These are phyloP conservation scores for Desoria tigrina DNA, from an alignment of 2,888 invertebrate genomes.

Conservation along the genomic window DNA sequence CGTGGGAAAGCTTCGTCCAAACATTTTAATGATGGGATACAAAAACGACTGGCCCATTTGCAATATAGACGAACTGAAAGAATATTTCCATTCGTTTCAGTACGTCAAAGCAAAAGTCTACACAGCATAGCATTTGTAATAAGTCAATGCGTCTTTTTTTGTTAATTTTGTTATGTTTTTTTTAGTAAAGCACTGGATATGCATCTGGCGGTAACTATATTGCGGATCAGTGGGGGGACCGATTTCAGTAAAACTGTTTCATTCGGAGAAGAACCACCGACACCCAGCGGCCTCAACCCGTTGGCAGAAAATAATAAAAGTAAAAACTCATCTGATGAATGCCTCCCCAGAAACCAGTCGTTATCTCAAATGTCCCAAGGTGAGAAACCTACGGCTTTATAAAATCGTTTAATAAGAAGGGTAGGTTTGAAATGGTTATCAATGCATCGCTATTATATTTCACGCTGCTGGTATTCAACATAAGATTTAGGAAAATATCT, in stretches of 20 bases:
- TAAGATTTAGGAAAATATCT: constrained; percentile 53
- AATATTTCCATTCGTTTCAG: constrained; percentile 64
- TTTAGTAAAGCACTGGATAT: constrained; percentile 85
- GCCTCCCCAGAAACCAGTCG: constrained; percentile 52
- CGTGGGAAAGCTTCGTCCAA: constrained; percentile 59
- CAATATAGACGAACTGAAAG: constrained; percentile 57
- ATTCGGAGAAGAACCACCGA: constrained; percentile 52
- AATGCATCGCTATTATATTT: constrained; percentile 8
- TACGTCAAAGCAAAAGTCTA: constrained; percentile 49
- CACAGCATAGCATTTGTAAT: background rate
- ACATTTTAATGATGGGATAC: constrained; percentile 62
- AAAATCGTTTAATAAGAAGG: no score
- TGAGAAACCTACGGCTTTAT: constrained; percentile 28
- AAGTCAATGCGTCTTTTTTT: no score
- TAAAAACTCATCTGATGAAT: constrained; percentile 46
- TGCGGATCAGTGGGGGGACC: constrained; percentile 81
- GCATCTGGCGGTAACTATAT: constrained; percentile 83
- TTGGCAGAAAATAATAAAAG: constrained; percentile 37
- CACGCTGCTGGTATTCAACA: constrained; percentile 14
- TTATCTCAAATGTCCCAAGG: constrained; percentile 53
- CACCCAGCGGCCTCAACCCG: constrained; percentile 24
- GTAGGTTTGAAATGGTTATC: background rate
- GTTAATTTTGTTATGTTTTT: no score
- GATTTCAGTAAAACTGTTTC: constrained; percentile 66
- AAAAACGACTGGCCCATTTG: constrained; percentile 62